Base-by-base conservation (phyloP, 2,797 vertebrate species). In the Trichosurus vulpecula region DNA sequence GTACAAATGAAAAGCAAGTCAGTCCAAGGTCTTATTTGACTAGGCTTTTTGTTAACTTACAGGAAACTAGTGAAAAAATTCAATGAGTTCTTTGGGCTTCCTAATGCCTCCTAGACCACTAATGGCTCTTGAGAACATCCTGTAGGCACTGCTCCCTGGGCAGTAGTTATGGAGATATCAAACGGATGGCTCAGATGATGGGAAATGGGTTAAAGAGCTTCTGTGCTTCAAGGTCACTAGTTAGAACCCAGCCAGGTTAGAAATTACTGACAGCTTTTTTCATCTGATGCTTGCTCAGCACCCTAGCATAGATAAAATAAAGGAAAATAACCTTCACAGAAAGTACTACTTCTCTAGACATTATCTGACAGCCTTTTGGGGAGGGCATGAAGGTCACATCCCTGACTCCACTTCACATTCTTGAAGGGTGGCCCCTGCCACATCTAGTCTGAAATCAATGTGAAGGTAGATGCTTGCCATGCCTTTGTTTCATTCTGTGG, bases 131-230 rank as follows among this genome's bases (percentile, higher is more conserved):
- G 2, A 92, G 93, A 94, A 96, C 92, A 95, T 51, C 95, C 94
- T 94, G 52, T 96, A 97, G 97, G 95, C 94, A 96, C 97, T 93
- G 10, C 29, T 94, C 97, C 96, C 91, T 93, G 94, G 96, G 95
- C 92, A 96, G 94, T 97, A 97, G 93, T 97, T 96, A 97, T 66
- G 97, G 92, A 97, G 95, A 97, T 94, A 97, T 97, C 94, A 97
- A 95, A 96, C 91, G 94, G 91, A 90, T 57, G 66, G 91, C 96
- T 98, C 94, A 56, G 94, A 92, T 81, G 96, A 97, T 92, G 56
- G 94, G 92, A 58, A 66, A 51, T 92, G 30, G 54, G 55, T 93
- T 94, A 81, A 90, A 90, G 89, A 93, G 91, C 95, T 96, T 94
- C 92, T 97, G 95, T 95, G 94, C 96, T 97, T 66, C 91, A 96